Conservation (phyloP, 2,113 vertebrate genomes). For the Probosciger aterrimus region DNA sequence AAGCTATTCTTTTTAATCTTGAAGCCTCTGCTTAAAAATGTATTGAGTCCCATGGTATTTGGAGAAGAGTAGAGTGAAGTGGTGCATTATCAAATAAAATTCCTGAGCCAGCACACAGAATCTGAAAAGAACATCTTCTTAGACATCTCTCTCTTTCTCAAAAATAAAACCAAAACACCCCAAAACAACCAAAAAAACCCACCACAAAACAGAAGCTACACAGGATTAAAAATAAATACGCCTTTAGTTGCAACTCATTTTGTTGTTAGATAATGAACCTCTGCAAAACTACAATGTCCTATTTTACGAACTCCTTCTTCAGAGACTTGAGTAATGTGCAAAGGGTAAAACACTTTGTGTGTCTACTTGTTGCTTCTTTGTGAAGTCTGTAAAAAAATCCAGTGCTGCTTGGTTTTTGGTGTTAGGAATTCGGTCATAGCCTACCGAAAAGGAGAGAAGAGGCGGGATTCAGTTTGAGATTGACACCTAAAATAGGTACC, state of each 20-base stretch:
- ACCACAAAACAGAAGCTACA: neutral
- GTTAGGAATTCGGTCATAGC: neutral
- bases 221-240: neutral
- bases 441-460: neutral
- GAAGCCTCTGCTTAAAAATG: constrained; percentile 1
- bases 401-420: neutral
- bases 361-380: neutral
- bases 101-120: neutral
- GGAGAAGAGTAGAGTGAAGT: neutral
- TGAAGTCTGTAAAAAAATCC: neutral
- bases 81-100: constrained; percentile 3
- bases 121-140: neutral
- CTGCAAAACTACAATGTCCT: neutral
- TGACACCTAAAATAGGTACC: neutral
- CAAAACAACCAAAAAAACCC: rapidly evolving
- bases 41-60: neutral
- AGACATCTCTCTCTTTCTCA: neutral
- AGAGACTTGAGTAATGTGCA: neutral
- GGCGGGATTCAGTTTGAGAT: neutral
- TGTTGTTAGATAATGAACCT: neutral
- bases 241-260: neutral
- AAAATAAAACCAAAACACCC: neutral
- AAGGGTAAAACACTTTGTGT: neutral
- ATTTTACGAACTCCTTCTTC: neutral
- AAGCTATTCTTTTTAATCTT: constrained; percentile 30